Percentiles rank a stretch among this genome's conserved stretches.
Conservation (phyloP, 1,140 invertebrate genomes). For the Aleiodes sp. region DNA sequence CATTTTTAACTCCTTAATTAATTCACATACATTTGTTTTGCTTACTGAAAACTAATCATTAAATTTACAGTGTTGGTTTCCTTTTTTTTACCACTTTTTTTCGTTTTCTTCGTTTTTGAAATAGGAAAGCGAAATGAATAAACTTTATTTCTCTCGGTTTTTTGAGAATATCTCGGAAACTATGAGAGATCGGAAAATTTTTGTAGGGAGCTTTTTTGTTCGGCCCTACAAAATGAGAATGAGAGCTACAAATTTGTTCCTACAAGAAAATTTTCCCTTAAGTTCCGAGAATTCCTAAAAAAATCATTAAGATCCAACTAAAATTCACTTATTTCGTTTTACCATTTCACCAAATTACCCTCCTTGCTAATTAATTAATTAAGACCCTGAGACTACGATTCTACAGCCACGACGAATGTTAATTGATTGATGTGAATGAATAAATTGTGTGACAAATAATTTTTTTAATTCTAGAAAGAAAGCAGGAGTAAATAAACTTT, state of each 20-base stretch:
- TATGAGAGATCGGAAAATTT: too few species aligned
- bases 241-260: too few species aligned
- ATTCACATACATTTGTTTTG: constrained; percentile 7
- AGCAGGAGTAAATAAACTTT: background rate
- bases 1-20: background rate
- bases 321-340: too few species aligned
- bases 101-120: constrained; percentile 39
- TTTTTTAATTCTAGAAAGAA: background rate
- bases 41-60: background rate
- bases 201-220: too few species aligned
- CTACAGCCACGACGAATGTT: constrained; percentile 51
- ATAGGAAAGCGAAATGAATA: too few species aligned
- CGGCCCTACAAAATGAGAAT: too few species aligned
- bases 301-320: too few species aligned
- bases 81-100: constrained; percentile 44
- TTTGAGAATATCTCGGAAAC: too few species aligned
- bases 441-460: background rate
- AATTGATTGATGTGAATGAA: background rate
- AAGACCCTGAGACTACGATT: constrained; percentile 60
- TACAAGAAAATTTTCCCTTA: too few species aligned
- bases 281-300: too few species aligned
- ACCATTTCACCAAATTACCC: too few species aligned
- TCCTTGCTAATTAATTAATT: constrained; percentile 54
- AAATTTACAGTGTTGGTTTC: background rate
- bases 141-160: too few species aligned